Percentiles rank a stretch among this genome's conserved stretches.
These are phyloP conservation scores for Pagrus major DNA, from an alignment of 2,113 vertebrate species.

Conservation along the genomic window DNA sequence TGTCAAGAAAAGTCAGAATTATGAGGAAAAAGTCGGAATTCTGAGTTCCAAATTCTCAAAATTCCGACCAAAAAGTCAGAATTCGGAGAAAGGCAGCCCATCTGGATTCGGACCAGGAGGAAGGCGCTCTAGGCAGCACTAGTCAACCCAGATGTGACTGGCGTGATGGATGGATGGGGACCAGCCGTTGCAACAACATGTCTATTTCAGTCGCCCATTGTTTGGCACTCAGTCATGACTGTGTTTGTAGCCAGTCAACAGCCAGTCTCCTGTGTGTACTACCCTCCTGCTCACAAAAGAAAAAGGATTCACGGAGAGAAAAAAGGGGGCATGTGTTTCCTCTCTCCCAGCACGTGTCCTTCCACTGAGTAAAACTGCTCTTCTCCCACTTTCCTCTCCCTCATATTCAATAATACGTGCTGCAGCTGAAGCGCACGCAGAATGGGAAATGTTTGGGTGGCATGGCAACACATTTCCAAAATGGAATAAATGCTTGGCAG, in stretches of 20 bases:
- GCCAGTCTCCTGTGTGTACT: constrained; percentile 51
- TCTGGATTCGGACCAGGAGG: constrained; percentile 26
- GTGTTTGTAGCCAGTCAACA: constrained; percentile 65
- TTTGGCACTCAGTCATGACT: constrained; percentile 73
- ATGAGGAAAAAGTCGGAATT: too few species aligned
- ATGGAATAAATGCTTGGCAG: constrained; percentile 63
- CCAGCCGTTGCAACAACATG: constrained; percentile 66
- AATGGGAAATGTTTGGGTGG: constrained; percentile 58
- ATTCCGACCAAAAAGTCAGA: too few species aligned
- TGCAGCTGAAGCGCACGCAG: constrained; percentile 8
- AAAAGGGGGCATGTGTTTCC: constrained; percentile 72
- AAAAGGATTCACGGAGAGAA: constrained; percentile 45
- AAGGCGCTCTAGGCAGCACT: constrained; percentile 38
- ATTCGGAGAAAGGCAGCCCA: constrained; percentile 5
- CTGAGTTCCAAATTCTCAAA: too few species aligned
- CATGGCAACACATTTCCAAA: constrained; percentile 69
- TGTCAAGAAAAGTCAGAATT: too few species aligned
- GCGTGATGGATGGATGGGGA: constrained; percentile 66
- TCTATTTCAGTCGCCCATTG: constrained; percentile 81
- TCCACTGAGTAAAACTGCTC: constrained; percentile 59
- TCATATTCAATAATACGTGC: constrained; percentile 33
- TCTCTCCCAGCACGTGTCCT: constrained; percentile 66
- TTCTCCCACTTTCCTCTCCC: constrained; percentile 54
- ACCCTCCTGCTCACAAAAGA: constrained; percentile 53
- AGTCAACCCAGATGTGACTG: constrained; percentile 66